A percentile compares a stretch with the other conserved stretches of the same genome.
Conservation (phyloP, 1,140 invertebrate genomes). For the Eriosoma lanigerum region DNA sequence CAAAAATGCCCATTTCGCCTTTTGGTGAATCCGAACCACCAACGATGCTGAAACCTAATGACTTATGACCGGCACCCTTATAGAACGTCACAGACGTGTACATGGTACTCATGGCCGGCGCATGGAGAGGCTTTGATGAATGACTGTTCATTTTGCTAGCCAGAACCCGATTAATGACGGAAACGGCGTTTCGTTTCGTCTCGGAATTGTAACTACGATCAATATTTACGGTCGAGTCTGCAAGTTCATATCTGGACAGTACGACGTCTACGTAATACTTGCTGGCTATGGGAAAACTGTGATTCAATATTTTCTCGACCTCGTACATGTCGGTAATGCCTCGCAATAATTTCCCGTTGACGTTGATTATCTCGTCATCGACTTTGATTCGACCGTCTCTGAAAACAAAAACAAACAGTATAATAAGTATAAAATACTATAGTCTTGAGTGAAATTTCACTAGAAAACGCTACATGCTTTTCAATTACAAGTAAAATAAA, state of each 20-base stretch:
- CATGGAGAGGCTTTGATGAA: neutral
- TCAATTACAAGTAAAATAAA: too few species aligned
- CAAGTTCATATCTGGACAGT: constrained; percentile 59
- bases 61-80: constrained; percentile 69
- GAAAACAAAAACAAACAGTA: constrained; percentile 55
- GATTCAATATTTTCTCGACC: constrained; percentile 64
- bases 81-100: constrained; percentile 61
- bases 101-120: constrained; percentile 47
- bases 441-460: too few species aligned
- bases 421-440: constrained; percentile 14
- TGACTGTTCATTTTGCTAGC: constrained; percentile 42
- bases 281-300: constrained; percentile 59
- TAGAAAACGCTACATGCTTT: too few species aligned
- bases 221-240: neutral
- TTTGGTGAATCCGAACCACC: constrained; percentile 72
- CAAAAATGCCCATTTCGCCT: constrained; percentile 73
- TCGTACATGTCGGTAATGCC: constrained; percentile 70
- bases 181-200: constrained; percentile 47
- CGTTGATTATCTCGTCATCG: constrained; percentile 83
- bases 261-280: constrained; percentile 64
- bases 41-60: constrained; percentile 74
- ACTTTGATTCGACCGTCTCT: constrained; percentile 78
- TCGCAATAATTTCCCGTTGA: constrained; percentile 77
- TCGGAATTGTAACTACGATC: neutral
- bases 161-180: constrained; percentile 53